phyloP scores from a whole-genome alignment of 2,113 vertebrate species.

The Amblyornis subalaris region DNA sequence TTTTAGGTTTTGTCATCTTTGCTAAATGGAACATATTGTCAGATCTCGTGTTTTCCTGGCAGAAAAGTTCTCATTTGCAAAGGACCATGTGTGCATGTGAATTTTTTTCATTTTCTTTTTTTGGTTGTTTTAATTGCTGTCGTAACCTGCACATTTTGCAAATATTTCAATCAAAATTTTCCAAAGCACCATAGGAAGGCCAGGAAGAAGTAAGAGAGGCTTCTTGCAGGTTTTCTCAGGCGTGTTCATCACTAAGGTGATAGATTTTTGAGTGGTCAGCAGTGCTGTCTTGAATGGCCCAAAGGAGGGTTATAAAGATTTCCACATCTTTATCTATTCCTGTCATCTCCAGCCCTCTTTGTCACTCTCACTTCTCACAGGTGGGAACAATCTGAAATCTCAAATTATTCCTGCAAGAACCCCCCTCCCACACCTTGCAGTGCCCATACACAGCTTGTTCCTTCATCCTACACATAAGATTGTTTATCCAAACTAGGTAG shows the following conservation, averaged over 20 bases:
- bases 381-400: not conserved
- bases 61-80: conserved; percentile 31
- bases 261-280: not conserved
- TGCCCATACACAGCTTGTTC: not conserved
- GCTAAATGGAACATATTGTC: conserved; percentile 27
- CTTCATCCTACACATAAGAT: not conserved
- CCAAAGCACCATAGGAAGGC: not conserved
- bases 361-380: not conserved
- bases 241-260: not conserved
- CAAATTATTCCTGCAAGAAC: not conserved
- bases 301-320: not conserved
- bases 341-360: not conserved
- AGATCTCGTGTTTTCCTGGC: not conserved
- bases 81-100: not conserved
- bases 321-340: not conserved
- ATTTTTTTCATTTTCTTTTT: not conserved
- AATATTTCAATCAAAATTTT: not conserved
- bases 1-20: conserved; percentile 2
- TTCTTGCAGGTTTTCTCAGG: not conserved
- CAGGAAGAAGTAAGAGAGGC: not conserved
- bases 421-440: not conserved
- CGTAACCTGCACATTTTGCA: not conserved
- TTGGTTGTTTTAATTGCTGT: not conserved
- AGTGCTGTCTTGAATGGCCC: not conserved
- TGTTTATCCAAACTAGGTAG: not conserved